Conservation (phyloP, 2,797 vertebrate species). For the Ibycter americanus region DNA sequence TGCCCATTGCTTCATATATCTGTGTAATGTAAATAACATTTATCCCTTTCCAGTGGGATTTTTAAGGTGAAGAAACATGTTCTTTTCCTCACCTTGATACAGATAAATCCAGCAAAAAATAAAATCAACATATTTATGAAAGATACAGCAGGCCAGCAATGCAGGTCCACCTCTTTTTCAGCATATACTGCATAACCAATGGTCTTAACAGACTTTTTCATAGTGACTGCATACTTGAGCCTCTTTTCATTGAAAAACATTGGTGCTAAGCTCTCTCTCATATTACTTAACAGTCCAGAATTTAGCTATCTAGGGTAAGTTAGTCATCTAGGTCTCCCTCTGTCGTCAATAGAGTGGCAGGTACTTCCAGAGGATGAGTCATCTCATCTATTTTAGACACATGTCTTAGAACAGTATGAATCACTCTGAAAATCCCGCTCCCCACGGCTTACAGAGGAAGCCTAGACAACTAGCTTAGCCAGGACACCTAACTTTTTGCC, state of each 20-base stretch:
- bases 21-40: not conserved
- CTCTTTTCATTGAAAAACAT: not conserved
- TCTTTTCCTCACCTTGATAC: not conserved
- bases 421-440: slow-evolving; percentile 47
- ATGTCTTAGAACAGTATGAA: slow-evolving; percentile 35
- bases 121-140: not conserved
- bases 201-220: not conserved
- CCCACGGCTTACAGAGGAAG: not conserved
- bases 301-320: slow-evolving; percentile 21
- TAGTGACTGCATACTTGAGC: not conserved
- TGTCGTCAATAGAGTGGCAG: slow-evolving; percentile 42
- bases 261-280: not conserved
- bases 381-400: slow-evolving; percentile 55
- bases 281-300: not conserved
- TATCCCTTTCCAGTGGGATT: not conserved
- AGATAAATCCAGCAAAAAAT: not conserved
- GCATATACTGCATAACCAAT: not conserved
- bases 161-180: not conserved
- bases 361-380: slow-evolving; percentile 58
- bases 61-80: not conserved
- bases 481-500: not conserved
- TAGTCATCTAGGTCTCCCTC: slow-evolving; percentile 64
- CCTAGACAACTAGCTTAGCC: not conserved
- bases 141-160: not conserved
- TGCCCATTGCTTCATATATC: not conserved